These are phyloP conservation scores for Pseudococcus viburni DNA, from an alignment of 2,888 invertebrate species.

Conservation along the genomic window DNA sequence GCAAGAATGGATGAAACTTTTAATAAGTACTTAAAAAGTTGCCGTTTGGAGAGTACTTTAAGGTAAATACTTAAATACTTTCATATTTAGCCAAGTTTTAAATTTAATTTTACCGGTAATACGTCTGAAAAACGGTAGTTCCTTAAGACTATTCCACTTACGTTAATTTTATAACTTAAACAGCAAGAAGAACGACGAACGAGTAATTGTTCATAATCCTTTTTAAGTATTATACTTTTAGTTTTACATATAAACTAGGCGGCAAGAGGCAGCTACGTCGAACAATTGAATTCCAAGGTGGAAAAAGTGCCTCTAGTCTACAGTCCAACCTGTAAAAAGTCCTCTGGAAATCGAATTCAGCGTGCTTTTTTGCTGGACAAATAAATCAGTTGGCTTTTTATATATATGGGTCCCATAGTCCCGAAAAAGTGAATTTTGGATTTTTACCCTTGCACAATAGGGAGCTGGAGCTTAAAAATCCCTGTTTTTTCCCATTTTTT, in stretches of 20 bases:
- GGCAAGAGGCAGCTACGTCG: not conserved
- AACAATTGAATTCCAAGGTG: not conserved
- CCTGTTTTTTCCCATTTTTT: no score
- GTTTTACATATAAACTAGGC: constrained; percentile 21
- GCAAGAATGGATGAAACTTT: constrained; percentile 58
- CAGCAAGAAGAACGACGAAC: constrained; percentile 41
- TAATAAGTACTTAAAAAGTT: constrained; percentile 65
- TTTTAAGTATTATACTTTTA: constrained; percentile 53
- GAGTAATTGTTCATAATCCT: constrained; percentile 58
- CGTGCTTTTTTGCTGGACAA: no score
- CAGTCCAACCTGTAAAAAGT: no score
- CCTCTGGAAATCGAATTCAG: no score
- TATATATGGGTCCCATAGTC: no score
- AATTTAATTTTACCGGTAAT: constrained; percentile 59
- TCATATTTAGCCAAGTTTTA: constrained; percentile 61
- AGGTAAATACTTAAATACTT: constrained; percentile 66
- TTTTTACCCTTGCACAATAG: no score
- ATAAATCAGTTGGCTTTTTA: no score
- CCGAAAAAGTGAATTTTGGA: no score
- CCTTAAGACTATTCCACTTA: constrained; percentile 40
- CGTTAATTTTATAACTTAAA: constrained; percentile 57
- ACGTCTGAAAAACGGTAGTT: constrained; percentile 45
- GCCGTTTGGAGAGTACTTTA: constrained; percentile 59
- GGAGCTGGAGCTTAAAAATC: no score
- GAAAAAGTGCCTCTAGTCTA: no score